Conservation (phyloP, 2,888 invertebrate species). For the Aleiodes alternator region DNA sequence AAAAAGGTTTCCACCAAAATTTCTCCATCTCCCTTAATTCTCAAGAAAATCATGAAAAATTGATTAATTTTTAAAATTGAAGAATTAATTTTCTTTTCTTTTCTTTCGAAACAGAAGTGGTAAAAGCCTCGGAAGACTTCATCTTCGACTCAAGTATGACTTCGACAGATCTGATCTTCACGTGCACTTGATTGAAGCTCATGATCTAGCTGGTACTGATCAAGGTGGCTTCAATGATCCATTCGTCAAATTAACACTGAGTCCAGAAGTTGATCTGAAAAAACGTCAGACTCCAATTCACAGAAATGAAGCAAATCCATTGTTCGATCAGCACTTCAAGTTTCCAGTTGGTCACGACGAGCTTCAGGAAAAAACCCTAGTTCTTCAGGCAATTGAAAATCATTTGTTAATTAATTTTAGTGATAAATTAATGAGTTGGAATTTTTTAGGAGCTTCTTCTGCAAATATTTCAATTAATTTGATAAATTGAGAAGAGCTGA, state of each 20-base stretch:
- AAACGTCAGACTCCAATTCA: conserved; percentile 91
- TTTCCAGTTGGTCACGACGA: conserved; percentile 94
- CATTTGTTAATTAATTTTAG: not conserved
- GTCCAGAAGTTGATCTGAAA: conserved; percentile 90
- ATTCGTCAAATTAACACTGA: conserved; percentile 86
- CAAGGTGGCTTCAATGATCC: conserved; percentile 94
- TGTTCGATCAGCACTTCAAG: conserved; percentile 94
- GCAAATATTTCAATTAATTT: no score
- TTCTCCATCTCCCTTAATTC: no score
- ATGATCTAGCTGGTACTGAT: conserved; percentile 89
- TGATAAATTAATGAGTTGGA: no score
- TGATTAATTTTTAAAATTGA: no score
- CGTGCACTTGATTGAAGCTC: conserved; percentile 94
- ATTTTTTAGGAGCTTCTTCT: no score
- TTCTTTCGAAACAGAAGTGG: conserved; percentile 76
- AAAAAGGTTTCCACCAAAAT: no score
- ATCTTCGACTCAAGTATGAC: conserved; percentile 91
- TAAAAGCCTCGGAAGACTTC: conserved; percentile 87
- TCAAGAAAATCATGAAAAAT: no score
- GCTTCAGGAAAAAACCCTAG: conserved; percentile 85
- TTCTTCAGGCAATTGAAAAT: conserved; percentile 80
- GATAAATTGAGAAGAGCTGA: no score
- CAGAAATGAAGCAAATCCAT: conserved; percentile 89
- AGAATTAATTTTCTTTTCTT: no score
- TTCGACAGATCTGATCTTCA: conserved; percentile 92